A percentile compares a stretch with the other conserved stretches of the same genome.
Conservation (phyloP, 2,797 vertebrate species). For the Graptemys geographica region DNA sequence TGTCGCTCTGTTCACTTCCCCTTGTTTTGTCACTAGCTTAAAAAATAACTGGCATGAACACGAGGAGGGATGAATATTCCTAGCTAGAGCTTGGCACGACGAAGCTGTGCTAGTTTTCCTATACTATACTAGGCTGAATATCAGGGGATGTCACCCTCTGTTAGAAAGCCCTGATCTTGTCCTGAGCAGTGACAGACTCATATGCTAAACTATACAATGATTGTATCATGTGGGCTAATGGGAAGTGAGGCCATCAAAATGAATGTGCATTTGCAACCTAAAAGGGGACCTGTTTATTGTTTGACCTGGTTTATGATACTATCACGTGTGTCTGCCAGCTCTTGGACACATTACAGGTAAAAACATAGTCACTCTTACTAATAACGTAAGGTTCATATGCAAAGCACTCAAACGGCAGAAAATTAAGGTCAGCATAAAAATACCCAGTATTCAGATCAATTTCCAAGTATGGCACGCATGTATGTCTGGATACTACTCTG, state of each 20-base stretch:
- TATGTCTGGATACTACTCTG: not conserved
- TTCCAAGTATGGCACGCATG: not conserved
- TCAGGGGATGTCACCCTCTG: not conserved
- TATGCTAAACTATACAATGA: not conserved
- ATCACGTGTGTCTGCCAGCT: not conserved
- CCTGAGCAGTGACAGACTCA: not conserved
- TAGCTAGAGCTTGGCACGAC: not conserved
- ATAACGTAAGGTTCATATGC: not conserved
- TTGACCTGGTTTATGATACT: slow-evolving; percentile 4
- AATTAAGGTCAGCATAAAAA: not conserved
- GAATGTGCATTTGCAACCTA: slow-evolving; percentile 11
- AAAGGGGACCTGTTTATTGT: slow-evolving; percentile 35
- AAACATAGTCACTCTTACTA: not conserved
- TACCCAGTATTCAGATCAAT: not conserved
- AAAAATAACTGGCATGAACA: slow-evolving; percentile 2
- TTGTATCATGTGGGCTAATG: not conserved
- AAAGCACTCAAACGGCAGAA: not conserved
- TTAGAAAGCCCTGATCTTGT: not conserved
- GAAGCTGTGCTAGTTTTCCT: not conserved
- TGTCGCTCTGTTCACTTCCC: not conserved
- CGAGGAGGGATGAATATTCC: not conserved
- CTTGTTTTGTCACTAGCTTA: not conserved
- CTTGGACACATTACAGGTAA: not conserved
- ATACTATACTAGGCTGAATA: not conserved
- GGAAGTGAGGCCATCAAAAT: slow-evolving; percentile 7